Percentiles rank a stretch among this genome's conserved stretches.
phyloP scores from a whole-genome alignment of 2,113 vertebrate genomes.

The Stigmatopora argus region DNA sequence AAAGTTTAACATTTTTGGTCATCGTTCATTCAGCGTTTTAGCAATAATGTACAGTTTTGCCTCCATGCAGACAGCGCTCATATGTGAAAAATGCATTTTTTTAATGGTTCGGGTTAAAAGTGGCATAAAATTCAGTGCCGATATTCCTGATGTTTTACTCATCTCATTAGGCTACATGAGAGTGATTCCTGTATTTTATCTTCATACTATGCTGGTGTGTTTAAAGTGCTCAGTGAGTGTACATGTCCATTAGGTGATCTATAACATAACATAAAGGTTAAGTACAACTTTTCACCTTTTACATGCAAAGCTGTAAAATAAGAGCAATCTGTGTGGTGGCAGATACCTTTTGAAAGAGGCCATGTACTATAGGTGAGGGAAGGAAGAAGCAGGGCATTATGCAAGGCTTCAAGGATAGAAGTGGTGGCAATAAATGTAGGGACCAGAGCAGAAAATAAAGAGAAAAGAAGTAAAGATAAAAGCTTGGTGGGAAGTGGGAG shows the following conservation, averaged over 20 bases:
- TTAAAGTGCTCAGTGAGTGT: not conserved
- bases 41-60: no score
- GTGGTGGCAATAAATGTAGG: not conserved
- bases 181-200: not conserved
- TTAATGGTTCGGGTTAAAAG: not conserved
- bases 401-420: not conserved
- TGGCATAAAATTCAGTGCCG: not conserved
- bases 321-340: not conserved
- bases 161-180: not conserved
- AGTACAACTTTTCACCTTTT: constrained; percentile 5
- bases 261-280: constrained; percentile 4
- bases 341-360: not conserved
- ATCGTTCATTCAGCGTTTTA: no score
- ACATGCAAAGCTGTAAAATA: constrained; percentile 2
- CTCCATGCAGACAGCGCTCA: not conserved
- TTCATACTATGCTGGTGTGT: not conserved
- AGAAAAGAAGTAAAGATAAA: not conserved
- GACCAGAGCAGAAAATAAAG: constrained; percentile 7
- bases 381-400: not conserved
- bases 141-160: not conserved
- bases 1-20: no score
- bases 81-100: not conserved
- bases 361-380: not conserved
- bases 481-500: constrained; percentile 24
- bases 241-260: not conserved